Percentiles rank a stretch among this genome's conserved stretches.
Conservation (phyloP, 2,797 vertebrate species). For the Neostethus bicornis region DNA sequence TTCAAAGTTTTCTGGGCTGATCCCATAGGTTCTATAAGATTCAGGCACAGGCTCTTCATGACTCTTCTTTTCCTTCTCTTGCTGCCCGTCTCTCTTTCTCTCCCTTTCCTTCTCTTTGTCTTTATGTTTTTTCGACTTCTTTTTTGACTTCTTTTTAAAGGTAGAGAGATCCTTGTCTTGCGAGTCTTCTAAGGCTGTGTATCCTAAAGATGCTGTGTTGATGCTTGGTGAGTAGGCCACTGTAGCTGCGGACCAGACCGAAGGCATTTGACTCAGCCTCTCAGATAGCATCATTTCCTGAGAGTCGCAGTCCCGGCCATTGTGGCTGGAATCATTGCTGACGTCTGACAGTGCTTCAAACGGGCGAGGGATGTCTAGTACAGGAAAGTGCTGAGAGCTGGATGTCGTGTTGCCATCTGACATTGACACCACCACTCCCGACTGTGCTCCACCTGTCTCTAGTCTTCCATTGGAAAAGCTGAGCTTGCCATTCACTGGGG, state of each 20-base stretch:
- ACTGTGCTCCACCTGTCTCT: slow-evolving; percentile 65
- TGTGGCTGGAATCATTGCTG: slow-evolving; percentile 90
- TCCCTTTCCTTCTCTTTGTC: slow-evolving; percentile 88
- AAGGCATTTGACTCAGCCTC: slow-evolving; percentile 78
- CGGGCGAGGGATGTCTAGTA: slow-evolving; percentile 84
- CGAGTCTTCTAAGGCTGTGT: slow-evolving; percentile 30
- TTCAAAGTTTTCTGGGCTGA: slow-evolving; percentile 71
- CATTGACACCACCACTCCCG: slow-evolving; percentile 34
- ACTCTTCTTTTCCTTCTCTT: slow-evolving; percentile 66
- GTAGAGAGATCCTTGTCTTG: slow-evolving; percentile 61
- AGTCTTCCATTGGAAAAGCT: slow-evolving; percentile 82
- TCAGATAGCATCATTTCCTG: slow-evolving; percentile 77
- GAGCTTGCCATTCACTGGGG: slow-evolving; percentile 87
- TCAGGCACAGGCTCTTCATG: slow-evolving; percentile 61
- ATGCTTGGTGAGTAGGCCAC: slow-evolving; percentile 19
- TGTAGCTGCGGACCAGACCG: slow-evolving; percentile 29
- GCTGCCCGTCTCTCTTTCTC: slow-evolving; percentile 44
- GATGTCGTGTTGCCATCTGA: slow-evolving; percentile 65
- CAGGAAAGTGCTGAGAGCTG: slow-evolving; percentile 75
- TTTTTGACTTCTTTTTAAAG: slow-evolving; percentile 87
- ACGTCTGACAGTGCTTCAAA: slow-evolving; percentile 90
- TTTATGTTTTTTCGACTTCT: slow-evolving; percentile 96
- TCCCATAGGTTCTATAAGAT: slow-evolving; percentile 72
- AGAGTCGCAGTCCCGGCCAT: slow-evolving; percentile 86
- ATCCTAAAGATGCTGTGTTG: slow-evolving; percentile 51